phyloP scores from a whole-genome alignment of 1,140 invertebrate species.

The Lepidurus apus region DNA sequence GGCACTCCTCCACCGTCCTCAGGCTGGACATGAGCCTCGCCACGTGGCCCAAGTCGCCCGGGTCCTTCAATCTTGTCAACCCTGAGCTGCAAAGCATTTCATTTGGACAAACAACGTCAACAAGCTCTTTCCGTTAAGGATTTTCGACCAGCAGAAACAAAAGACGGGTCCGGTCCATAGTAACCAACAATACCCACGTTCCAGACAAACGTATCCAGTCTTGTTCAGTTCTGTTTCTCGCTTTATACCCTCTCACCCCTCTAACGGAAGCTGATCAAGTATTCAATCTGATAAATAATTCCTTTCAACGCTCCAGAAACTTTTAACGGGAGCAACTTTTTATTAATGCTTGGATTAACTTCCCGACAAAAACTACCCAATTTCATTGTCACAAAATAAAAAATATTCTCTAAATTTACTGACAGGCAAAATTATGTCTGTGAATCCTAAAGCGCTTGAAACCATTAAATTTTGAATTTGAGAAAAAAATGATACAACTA shows the following conservation, averaged over 20 bases:
- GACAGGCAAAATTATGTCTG: too few relatives aligned
- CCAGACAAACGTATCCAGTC: background rate
- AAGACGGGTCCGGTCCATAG: background rate
- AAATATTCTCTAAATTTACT: too few relatives aligned
- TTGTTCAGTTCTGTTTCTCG: background rate
- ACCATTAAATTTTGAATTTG: too few relatives aligned
- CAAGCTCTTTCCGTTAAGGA: conserved; percentile 8
- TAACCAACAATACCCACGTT: background rate
- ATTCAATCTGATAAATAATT: conserved; percentile 13
- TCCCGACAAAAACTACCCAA: too few relatives aligned
- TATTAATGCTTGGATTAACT: too few relatives aligned
- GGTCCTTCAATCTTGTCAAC: conserved; percentile 9
- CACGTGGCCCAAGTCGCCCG: background rate
- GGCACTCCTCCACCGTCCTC: background rate
- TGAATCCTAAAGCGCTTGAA: too few relatives aligned
- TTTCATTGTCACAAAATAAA: too few relatives aligned
- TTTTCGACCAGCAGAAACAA: background rate
- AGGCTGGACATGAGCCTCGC: background rate
- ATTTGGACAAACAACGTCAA: conserved; percentile 10
- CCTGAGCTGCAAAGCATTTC: background rate
- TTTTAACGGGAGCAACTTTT: background rate
- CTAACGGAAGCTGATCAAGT: background rate
- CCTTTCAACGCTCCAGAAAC: background rate
- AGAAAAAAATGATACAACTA: too few relatives aligned
- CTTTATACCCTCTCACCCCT: background rate